Base-by-base conservation (phyloP, 2,797 vertebrate species). In the Champsocephalus gunnari region DNA sequence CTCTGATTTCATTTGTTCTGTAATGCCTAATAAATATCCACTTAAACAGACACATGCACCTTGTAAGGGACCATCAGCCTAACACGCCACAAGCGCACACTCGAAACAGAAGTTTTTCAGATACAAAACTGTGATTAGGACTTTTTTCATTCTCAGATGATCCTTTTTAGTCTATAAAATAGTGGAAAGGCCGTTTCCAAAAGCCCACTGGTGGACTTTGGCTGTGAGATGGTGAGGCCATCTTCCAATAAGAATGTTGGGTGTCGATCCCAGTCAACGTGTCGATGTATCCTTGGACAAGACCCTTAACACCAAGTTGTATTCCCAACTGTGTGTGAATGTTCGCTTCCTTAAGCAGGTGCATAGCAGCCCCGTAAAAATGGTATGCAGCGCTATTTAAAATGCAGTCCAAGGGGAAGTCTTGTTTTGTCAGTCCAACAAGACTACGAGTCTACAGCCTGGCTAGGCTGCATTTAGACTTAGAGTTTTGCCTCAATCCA, bases 1-100 rank as follows among this genome's bases (percentile, higher is more conserved):
- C 73, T 91, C 67, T 59, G 83, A 88, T 90, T 92, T 89, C 78
- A 87, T 83, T 82, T 16, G 69, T 79, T 89, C 87, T 85, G 51
- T 75, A 81, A 86, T 82, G 83, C 41, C 75, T 78, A 78, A 87
- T 83, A 88, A 84, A 88, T 81, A 24, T 66, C 32, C 3, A 2
- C 70, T 66, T 66, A 51, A 53, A 70, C 57, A 48, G 73, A 77
- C 28, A 54, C 38, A 14, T 21, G 3, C 49, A 62, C 48, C 80
- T 67, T 81, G 72, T 47, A 75, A 80, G 1, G 3, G 66, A 57
- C 17, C 43, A 11, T 38, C 43, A 55, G 7, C 38, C 7, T 21
- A n/a, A 48, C 11, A 69, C 28, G 17, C 54, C 21, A 28, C 14
- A 13, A 41, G 16, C 14, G 17, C 9, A 45, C 2, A 12, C n/a